Conservation (phyloP, 2,888 invertebrate species). For the Sphaeridia pumilis region DNA sequence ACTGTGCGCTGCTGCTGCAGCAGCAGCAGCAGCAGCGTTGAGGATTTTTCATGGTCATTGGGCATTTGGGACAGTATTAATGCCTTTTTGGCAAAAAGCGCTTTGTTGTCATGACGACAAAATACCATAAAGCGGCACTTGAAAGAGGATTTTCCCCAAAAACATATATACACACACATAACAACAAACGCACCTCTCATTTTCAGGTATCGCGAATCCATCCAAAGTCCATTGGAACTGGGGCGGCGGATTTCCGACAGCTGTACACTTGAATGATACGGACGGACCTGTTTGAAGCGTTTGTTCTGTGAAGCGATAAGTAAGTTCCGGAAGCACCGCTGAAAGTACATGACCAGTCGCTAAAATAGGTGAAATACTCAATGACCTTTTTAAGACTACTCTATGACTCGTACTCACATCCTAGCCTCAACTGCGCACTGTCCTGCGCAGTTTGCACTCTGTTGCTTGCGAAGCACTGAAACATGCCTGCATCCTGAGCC, state of each 20-base stretch:
- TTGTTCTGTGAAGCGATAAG: slow-evolving; percentile 85
- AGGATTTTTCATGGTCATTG: no score
- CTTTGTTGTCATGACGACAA: no score
- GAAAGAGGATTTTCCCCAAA: no score
- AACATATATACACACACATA: no score
- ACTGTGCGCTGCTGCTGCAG: no score
- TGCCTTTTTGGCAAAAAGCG: no score
- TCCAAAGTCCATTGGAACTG: slow-evolving; percentile 84
- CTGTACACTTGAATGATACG: slow-evolving; percentile 82
- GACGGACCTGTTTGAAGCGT: slow-evolving; percentile 82
- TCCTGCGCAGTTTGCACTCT: slow-evolving; percentile 66
- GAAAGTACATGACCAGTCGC: slow-evolving; percentile 38
- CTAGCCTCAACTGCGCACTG: slow-evolving; percentile 64
- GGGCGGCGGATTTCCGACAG: slow-evolving; percentile 87
- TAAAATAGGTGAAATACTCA: neutral
- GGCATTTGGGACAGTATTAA: no score
- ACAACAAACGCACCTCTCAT: slow-evolving; percentile 54
- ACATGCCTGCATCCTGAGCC: slow-evolving; percentile 71
- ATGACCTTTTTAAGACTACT: no score
- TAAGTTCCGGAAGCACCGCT: slow-evolving; percentile 80
- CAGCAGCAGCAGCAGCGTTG: no score
- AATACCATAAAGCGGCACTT: no score
- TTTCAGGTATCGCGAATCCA: slow-evolving; percentile 69
- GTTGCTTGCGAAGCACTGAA: slow-evolving; percentile 78
- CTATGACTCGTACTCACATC: no score